Evolutionary conservation across 2,888 invertebrate species (phyloP).

Genomic region (Malthinus seriepunctatus): DNA sequence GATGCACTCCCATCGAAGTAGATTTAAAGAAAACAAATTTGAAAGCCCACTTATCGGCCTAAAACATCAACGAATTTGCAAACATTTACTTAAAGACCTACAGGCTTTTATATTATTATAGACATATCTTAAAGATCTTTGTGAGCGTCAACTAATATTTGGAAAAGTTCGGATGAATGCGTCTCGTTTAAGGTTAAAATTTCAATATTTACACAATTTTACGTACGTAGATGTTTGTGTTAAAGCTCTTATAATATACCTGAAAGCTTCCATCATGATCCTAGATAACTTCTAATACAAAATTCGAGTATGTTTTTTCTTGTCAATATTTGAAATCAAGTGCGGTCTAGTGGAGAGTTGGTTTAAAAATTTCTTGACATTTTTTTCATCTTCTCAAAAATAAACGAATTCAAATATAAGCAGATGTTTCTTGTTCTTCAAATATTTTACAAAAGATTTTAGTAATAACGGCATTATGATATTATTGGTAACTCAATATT

Average conservation of each 20-base stretch:
- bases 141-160: conserved; percentile 24
- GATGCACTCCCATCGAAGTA: background rate
- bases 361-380: conserved; percentile 30
- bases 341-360: conserved; percentile 26
- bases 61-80: conserved; percentile 26
- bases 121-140: conserved; percentile 20
- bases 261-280: conserved; percentile 18
- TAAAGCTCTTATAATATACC: conserved; percentile 24
- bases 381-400: conserved; percentile 13
- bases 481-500: conserved; percentile 27
- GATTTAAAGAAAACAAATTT: conserved; percentile 7
- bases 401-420: conserved; percentile 25
- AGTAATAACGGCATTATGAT: conserved; percentile 11
- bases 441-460: conserved; percentile 23
- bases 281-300: conserved; percentile 19
- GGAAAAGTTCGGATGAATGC: conserved; percentile 22
- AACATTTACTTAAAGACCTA: conserved; percentile 25
- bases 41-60: conserved; percentile 18
- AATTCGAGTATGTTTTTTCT: conserved; percentile 27
- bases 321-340: conserved; percentile 33
- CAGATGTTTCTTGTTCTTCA: conserved; percentile 25
- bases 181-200: conserved; percentile 20
- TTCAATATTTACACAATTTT: conserved; percentile 31
- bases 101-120: conserved; percentile 14
- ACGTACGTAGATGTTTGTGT: conserved; percentile 30